A percentile compares a stretch with the other conserved stretches of the same genome.
phyloP scores from a whole-genome alignment of 2,113 vertebrate species.

The Alosa alosa region DNA sequence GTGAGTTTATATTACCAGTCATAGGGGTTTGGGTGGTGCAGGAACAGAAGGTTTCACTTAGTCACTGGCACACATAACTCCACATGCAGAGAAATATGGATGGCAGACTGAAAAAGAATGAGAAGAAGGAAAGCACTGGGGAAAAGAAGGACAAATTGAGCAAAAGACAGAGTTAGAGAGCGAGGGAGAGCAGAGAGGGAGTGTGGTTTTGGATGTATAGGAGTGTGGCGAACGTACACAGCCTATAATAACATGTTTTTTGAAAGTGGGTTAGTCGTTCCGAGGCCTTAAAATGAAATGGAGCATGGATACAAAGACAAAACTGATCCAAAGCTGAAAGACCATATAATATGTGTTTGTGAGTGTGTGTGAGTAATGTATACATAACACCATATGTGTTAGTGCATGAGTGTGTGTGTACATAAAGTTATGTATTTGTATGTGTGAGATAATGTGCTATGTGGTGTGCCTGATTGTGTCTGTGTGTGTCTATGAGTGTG shows the following conservation, averaged over 20 bases:
- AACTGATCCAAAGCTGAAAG: neutral
- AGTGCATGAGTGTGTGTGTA: neutral
- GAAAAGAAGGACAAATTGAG: neutral
- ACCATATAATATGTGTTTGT: slow-evolving; percentile 3
- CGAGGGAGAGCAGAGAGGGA: neutral
- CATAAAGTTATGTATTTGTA: neutral
- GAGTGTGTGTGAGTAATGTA: neutral
- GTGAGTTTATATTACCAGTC: slow-evolving; percentile 64
- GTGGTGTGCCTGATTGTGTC: neutral
- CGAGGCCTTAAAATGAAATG: slow-evolving; percentile 6
- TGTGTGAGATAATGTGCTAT: neutral
- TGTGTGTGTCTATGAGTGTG: neutral
- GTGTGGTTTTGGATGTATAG: neutral
- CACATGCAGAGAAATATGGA: slow-evolving; percentile 41
- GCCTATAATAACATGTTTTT: slow-evolving; percentile 1
- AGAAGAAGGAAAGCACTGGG: slow-evolving; percentile 44
- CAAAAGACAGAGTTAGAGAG: neutral
- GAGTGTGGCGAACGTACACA: neutral
- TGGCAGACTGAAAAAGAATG: neutral
- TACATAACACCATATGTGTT: neutral
- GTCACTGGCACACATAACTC: slow-evolving; percentile 50
- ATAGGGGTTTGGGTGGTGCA: slow-evolving; percentile 36
- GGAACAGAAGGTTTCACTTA: slow-evolving; percentile 65
- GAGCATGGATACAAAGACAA: slow-evolving; percentile 4
- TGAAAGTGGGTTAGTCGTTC: slow-evolving; percentile 7